These are phyloP conservation scores for Marronus borbonicus DNA, from an alignment of 2,888 invertebrate species.

Conservation along the genomic window DNA sequence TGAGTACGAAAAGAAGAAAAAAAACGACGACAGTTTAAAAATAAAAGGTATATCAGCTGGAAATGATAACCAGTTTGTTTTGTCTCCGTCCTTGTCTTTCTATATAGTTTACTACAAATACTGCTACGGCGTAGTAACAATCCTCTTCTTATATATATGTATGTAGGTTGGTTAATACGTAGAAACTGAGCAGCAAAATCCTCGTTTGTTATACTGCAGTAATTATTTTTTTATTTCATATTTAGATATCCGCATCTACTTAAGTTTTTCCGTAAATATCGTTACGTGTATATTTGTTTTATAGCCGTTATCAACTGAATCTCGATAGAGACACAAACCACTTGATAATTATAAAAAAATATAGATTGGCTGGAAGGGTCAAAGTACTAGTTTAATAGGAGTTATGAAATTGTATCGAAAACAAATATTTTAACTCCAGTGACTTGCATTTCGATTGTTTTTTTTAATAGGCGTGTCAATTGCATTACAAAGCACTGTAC, in stretches of 20 bases:
- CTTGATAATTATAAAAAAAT: constrained; percentile 58
- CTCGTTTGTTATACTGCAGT: too few species aligned
- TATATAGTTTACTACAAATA: constrained; percentile 67
- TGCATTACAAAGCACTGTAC: too few species aligned
- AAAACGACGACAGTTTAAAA: constrained; percentile 59
- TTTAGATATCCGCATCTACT: background rate
- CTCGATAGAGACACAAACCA: constrained; percentile 53
- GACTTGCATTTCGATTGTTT: too few species aligned
- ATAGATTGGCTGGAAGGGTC: constrained; percentile 61
- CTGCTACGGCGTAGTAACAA: constrained; percentile 68
- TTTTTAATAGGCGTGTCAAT: too few species aligned
- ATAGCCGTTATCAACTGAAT: background rate
- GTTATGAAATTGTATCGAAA: constrained; percentile 6
- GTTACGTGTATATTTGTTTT: constrained; percentile 12
- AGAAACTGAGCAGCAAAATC: too few species aligned
- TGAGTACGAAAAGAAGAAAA: constrained; percentile 61
- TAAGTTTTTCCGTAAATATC: background rate
- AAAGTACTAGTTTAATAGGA: constrained; percentile 58
- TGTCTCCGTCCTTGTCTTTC: constrained; percentile 65
- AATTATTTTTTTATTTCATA: background rate
- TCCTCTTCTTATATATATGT: constrained; percentile 59
- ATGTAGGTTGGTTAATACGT: constrained; percentile 9
- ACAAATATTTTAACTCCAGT: background rate
- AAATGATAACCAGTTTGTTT: constrained; percentile 69
- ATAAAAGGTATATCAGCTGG: constrained; percentile 70